A percentile compares a stretch with the other conserved stretches of the same genome.
Conservation (phyloP, 1,140 invertebrate species). For the Brachystomella parvula region DNA sequence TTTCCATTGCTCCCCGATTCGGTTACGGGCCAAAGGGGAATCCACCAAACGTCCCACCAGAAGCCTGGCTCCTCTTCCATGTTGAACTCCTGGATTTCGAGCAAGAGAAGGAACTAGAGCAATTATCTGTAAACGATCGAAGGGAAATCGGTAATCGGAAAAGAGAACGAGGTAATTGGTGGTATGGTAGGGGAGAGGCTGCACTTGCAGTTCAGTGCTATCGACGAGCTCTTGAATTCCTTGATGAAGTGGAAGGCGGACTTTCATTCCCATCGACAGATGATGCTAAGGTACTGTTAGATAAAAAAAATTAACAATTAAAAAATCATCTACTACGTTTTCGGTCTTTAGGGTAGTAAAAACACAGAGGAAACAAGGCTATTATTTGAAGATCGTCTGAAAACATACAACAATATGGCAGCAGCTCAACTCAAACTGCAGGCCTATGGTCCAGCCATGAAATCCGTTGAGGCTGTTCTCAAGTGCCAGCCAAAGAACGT, state of each 20-base stretch:
- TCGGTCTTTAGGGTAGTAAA: not conserved
- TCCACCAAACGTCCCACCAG: constrained; percentile 56
- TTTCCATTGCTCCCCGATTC: constrained; percentile 64
- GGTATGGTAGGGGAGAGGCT: constrained; percentile 69
- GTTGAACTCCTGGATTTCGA: constrained; percentile 60
- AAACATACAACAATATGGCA: constrained; percentile 82
- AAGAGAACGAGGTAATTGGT: constrained; percentile 75
- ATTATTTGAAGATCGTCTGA: constrained; percentile 66
- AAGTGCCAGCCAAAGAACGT: constrained; percentile 74
- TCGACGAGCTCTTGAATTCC: constrained; percentile 67
- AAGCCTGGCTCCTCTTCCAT: constrained; percentile 53
- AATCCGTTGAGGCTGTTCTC: constrained; percentile 70
- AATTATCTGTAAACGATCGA: constrained; percentile 50
- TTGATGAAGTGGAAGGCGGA: constrained; percentile 60
- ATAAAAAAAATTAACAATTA: not conserved
- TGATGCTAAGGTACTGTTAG: constrained; percentile 15
- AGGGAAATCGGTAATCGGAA: constrained; percentile 62
- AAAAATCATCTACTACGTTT: not conserved
- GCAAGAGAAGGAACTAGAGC: constrained; percentile 56
- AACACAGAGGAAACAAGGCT: constrained; percentile 39
- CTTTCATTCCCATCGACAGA: constrained; percentile 39
- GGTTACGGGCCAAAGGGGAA: constrained; percentile 62
- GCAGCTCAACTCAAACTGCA: constrained; percentile 77
- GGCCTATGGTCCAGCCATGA: constrained; percentile 69
- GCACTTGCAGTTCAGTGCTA: constrained; percentile 74